Evolutionary conservation across 2,113 vertebrate genomes (phyloP).

Genomic region (Paradoxurus hermaphroditus): DNA sequence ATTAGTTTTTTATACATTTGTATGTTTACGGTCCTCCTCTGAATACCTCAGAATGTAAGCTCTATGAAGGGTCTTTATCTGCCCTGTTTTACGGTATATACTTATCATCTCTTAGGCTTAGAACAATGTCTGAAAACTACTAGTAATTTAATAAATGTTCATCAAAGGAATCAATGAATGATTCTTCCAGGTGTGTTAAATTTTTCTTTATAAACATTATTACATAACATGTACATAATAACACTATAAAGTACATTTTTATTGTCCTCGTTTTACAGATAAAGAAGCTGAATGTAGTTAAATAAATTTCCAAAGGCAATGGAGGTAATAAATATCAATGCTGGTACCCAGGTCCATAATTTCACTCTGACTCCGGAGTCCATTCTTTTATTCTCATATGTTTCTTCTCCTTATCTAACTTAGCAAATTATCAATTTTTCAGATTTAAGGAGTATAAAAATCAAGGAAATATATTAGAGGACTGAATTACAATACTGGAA

Average conservation of each 20-base stretch:
- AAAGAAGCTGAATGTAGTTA: not conserved
- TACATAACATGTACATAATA: not conserved
- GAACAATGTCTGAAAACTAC: not conserved
- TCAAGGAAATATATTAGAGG: not conserved
- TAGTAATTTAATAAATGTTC: not conserved
- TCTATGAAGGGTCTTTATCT: not conserved
- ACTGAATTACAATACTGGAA: not conserved
- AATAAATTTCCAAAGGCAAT: not conserved
- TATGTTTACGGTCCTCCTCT: not conserved
- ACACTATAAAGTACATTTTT: not conserved
- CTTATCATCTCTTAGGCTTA: not conserved
- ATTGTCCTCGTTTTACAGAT: not conserved
- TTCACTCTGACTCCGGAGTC: not conserved
- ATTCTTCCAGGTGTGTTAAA: not conserved
- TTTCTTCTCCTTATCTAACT: not conserved
- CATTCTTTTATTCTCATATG: not conserved
- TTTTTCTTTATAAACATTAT: not conserved
- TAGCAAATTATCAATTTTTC: not conserved
- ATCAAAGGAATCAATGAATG: slow-evolving; percentile 2
- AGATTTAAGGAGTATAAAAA: not conserved
- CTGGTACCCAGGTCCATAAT: not conserved
- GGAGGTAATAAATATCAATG: not conserved
- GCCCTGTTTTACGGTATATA: not conserved
- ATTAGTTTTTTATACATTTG: not conserved
- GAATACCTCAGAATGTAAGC: not conserved